These are phyloP conservation scores for Formica selysi DNA, from an alignment of 1,140 invertebrate genomes.

Conservation along the genomic window DNA sequence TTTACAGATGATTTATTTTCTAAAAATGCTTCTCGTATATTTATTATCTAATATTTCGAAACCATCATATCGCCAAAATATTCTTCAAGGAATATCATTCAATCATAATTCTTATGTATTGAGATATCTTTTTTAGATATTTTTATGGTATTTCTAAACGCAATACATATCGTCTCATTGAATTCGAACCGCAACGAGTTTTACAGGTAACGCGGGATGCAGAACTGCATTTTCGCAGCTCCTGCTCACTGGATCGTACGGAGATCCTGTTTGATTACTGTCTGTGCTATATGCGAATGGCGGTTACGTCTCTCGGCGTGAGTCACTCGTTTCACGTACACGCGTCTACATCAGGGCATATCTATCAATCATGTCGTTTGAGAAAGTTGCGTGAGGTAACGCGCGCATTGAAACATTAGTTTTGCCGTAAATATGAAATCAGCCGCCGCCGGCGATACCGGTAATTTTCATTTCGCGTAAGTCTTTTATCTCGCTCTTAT, in stretches of 20 bases:
- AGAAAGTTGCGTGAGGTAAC: conserved; percentile 70
- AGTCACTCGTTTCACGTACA: conserved; percentile 70
- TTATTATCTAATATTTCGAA: background rate
- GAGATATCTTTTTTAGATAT: background rate
- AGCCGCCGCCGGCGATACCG: background rate
- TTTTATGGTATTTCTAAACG: conserved; percentile 6
- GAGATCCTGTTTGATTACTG: conserved; percentile 77
- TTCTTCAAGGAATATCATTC: background rate
- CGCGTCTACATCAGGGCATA: conserved; percentile 42
- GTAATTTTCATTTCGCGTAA: background rate
- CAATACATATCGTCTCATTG: background rate
- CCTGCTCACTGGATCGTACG: conserved; percentile 71
- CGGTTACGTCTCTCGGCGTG: conserved; percentile 75
- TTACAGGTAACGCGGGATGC: conserved; percentile 53
- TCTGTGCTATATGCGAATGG: conserved; percentile 61
- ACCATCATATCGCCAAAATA: background rate
- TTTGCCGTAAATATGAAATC: conserved; percentile 62
- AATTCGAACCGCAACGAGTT: conserved; percentile 56
- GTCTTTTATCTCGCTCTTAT: background rate
- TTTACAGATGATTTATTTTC: background rate
- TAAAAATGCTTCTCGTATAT: background rate
- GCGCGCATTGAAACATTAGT: conserved; percentile 64
- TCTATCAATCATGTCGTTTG: conserved; percentile 71
- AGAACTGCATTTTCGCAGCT: conserved; percentile 70
- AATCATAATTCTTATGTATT: background rate